These are phyloP conservation scores for Acanthopagrus latus DNA, from an alignment of 2,797 vertebrate genomes.

Conservation along the genomic window DNA sequence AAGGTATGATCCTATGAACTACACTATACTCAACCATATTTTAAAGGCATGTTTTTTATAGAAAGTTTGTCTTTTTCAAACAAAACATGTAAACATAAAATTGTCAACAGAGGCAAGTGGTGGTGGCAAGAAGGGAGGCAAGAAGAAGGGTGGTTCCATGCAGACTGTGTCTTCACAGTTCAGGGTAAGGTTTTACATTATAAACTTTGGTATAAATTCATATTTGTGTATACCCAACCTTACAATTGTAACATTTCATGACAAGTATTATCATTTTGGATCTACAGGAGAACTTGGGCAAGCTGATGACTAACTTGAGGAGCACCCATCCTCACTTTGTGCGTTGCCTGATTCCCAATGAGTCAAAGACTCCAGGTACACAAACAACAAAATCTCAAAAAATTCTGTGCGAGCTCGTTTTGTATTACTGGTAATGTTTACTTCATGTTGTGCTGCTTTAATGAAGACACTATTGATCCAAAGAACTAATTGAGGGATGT, in stretches of 20 bases:
- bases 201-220: no score
- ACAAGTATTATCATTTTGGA: background rate
- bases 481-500: background rate
- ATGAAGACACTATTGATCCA: background rate
- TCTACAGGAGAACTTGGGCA: slow-evolving; percentile 91
- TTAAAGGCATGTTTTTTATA: background rate
- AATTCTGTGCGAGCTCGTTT: background rate
- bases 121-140: slow-evolving; percentile 87
- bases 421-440: no score
- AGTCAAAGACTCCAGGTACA: slow-evolving; percentile 92
- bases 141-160: slow-evolving; percentile 94
- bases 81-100: background rate
- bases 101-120: slow-evolving; percentile 50
- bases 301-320: slow-evolving; percentile 91
- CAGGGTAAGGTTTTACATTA: slow-evolving; percentile 83
- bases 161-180: slow-evolving; percentile 93
- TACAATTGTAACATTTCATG: background rate
- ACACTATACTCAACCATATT: background rate
- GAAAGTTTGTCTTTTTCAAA: background rate
- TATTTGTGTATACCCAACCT: background rate
- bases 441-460: background rate
- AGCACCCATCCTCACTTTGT: slow-evolving; percentile 94
- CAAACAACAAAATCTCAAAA: background rate
- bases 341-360: slow-evolving; percentile 93
- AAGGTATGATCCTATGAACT: slow-evolving; percentile 69